Evolutionary conservation across 2,797 vertebrate species (phyloP), one percentile per base, ranked within the genome.

Genomic region (Hydrocynus forskahlii): DNA sequence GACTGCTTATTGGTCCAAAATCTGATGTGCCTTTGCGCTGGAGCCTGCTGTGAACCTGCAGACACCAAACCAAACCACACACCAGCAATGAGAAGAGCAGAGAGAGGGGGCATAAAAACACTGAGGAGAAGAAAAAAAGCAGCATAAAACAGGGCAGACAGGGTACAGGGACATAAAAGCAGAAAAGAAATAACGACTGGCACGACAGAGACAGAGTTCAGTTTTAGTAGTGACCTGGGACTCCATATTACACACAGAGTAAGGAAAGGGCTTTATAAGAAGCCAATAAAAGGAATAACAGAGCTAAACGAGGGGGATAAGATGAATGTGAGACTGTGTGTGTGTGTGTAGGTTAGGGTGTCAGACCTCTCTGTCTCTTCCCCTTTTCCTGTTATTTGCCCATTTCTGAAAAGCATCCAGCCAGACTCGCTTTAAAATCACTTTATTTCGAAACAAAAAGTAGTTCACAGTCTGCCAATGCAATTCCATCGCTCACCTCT

Each of bases 401-500:
- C 81, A 81, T 83, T 83, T 86, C 76, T 78, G 14, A 29, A 74
- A 77, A 6, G 9, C 60, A 69, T 64, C 66, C 29, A 55, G 35
- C 25, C 25, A 71, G 59, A 73, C 52, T 83, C 82, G 83, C 80
- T 89, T 95, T 93, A 89, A 92, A 93, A 92, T 87, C 84, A 90
- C 86, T 95, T 95, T 95, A 95, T 92, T 95, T 89, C 86, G 88
- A 92, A 89, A 89, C 83, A 78, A 71, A 88, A 87, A 86, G 78
- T 90, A 92, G 84, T 87, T 93, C 91, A 92, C 91, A 91, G 90
- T 92, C 89, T 87, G 88, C 79, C 87, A 90, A 88, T 88, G 89
- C 87, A 90, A 87, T 87, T 91, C 79, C 82, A 88, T 86, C 87
- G 81, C 89, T 81, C 88, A 91, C 87, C 92, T 88, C 74, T 67